phyloP scores from a whole-genome alignment of 1,140 invertebrate species.

The Diploscapter pachys region DNA sequence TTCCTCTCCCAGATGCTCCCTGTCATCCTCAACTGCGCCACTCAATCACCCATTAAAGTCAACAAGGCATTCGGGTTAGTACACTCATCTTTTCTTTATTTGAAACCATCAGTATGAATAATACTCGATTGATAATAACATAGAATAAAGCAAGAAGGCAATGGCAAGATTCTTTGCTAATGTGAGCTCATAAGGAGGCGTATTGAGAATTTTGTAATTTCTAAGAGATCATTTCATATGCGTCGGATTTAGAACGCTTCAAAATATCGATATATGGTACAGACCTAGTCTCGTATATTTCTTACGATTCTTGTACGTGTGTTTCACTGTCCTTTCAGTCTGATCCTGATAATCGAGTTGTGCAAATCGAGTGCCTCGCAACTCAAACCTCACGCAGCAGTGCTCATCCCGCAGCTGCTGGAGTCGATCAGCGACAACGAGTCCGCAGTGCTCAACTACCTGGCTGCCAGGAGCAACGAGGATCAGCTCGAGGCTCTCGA shows the following conservation, averaged over 20 bases:
- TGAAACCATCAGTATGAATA: too few species aligned
- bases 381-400: conserved; percentile 75
- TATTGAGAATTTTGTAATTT: too few species aligned
- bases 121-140: too few species aligned
- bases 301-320: conserved; percentile 2
- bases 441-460: conserved; percentile 72
- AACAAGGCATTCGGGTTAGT: conserved; percentile 8
- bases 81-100: background rate
- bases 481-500: conserved; percentile 67
- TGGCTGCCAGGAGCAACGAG: conserved; percentile 72
- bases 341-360: conserved; percentile 78
- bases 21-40: conserved; percentile 75
- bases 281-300: conserved; percentile 10
- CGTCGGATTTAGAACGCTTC: background rate
- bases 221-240: too few species aligned
- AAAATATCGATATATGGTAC: background rate
- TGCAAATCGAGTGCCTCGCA: conserved; percentile 74
- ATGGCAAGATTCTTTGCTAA: too few species aligned
- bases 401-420: conserved; percentile 77
- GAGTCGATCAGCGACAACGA: conserved; percentile 80
- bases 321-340: conserved; percentile 62
- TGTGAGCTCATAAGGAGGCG: too few species aligned
- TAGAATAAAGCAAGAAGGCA: too few species aligned
- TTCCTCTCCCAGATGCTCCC: conserved; percentile 76
- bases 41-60: conserved; percentile 73